Percentiles rank a stretch among this genome's conserved stretches.
phyloP scores from a whole-genome alignment of 2,113 vertebrate species.

The Rhagologus leucostigma region DNA sequence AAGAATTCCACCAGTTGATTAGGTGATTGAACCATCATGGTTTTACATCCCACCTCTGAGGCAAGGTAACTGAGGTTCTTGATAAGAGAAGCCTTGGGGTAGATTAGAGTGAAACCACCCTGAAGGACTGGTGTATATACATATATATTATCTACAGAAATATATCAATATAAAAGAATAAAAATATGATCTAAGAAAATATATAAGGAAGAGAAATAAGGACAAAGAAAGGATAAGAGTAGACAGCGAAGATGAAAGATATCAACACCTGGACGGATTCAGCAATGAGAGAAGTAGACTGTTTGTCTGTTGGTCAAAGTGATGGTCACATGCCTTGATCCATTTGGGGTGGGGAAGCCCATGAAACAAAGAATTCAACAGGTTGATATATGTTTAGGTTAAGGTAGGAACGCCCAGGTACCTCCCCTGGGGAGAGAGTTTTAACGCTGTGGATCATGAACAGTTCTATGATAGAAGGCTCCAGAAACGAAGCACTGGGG shows the following conservation, averaged over 20 bases:
- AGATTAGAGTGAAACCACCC: not conserved
- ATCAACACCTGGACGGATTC: not conserved
- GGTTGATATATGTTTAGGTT: not conserved
- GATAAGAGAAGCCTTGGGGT: not conserved
- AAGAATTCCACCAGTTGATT: not conserved
- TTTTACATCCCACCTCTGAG: fast-evolving
- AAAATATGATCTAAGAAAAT: not conserved
- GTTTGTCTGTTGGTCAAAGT: not conserved
- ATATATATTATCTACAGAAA: not conserved
- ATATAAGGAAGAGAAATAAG: not conserved
- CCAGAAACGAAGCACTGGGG: not conserved
- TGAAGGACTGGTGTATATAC: not conserved
- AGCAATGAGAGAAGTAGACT: not conserved
- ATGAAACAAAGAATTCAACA: not conserved
- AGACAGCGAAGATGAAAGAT: not conserved
- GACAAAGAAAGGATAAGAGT: not conserved
- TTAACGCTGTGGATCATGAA: fast-evolving
- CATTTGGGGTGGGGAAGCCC: not conserved
- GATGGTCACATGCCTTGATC: not conserved
- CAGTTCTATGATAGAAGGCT: not conserved
- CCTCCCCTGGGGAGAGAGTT: not conserved
- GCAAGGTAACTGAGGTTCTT: not conserved
- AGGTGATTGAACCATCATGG: not conserved
- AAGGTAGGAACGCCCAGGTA: not conserved
- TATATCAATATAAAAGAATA: not conserved